Evolutionary conservation across 2,113 vertebrate genomes (phyloP).

Genomic region (Eulemur rufifrons): DNA sequence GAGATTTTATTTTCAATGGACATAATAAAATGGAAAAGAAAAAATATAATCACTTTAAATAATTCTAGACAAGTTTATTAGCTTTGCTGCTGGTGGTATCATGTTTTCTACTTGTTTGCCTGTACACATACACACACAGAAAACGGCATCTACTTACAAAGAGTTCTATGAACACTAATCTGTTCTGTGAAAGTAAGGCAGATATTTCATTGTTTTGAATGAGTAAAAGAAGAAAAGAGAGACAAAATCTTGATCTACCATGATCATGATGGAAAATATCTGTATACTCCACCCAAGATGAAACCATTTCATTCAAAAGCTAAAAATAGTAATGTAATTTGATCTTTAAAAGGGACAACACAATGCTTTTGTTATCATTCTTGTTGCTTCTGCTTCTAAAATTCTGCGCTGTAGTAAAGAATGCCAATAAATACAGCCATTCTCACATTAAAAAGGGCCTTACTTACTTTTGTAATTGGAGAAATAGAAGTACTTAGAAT

Average conservation of each 20-base stretch:
- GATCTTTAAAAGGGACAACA: background rate
- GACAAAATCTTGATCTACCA: background rate
- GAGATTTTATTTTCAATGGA: background rate
- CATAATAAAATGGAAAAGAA: background rate
- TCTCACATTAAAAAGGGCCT: background rate
- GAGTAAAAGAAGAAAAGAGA: background rate
- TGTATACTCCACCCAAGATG: background rate
- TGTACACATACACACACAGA: background rate
- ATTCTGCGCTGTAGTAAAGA: background rate
- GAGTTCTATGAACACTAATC: background rate
- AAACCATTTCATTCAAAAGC: background rate
- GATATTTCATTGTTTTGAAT: background rate
- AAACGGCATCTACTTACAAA: background rate
- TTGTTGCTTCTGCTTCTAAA: background rate
- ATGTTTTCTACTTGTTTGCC: background rate
- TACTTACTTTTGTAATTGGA: background rate
- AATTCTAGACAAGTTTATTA: background rate
- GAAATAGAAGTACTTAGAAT: background rate
- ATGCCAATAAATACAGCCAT: background rate
- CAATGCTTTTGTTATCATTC: background rate
- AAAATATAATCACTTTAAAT: conserved; percentile 5
- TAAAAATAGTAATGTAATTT: background rate
- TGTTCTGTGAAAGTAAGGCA: background rate
- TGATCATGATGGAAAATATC: background rate
- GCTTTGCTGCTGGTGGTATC: background rate